Evolutionary conservation across 2,113 vertebrate species (phyloP), one percentile per base, ranked within the genome.

Genomic region (Nymphicus hollandicus): DNA sequence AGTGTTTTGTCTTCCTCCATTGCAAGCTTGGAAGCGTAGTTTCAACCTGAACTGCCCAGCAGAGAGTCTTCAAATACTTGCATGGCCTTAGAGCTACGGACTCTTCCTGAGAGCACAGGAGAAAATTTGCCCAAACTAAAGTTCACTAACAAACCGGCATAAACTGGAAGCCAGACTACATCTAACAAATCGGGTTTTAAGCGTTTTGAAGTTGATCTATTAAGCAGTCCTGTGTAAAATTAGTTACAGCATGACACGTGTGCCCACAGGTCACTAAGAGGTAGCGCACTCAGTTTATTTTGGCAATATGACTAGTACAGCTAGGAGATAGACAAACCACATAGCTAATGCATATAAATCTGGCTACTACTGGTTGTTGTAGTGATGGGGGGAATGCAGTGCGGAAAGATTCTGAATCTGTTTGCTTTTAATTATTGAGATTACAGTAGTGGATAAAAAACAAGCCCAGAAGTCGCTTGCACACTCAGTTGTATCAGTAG

Each of bases 211-310:
- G 13, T 82, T 88, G 56, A 58, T 31, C 44, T 91, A 1, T 80
- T 93, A 79, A 78, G 53, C 24, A 65, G 55, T 63, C 8, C 33
- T 70, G 17, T 61, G 22, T 70, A 66, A 80, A 90, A 31, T 25
- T 8, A 61, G 7, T 73, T 88, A 13, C 0, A 63, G 46, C 37
- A 43, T 3, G 1, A 27, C 4, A 33, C 1, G 1, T 0, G 0
- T 84, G n/a, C 33, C 33, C 0, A 0, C 4, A 3, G 27, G 33
- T 84, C 29, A 12, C 18, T 65, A 22, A 56, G 35, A 83, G 58
- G 24, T 9, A 18, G 8, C 63, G 11, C 39, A 68, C 7, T 4
- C 24, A 17, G 17, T 31, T 77, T 79, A 27, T 60, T 94, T 89
- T 79, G 61, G 33, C 33, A 72, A 3, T 37, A 28, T 5, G 2